These are phyloP conservation scores for Grus americana DNA, from an alignment of 2,113 vertebrate species.

Conservation along the genomic window DNA sequence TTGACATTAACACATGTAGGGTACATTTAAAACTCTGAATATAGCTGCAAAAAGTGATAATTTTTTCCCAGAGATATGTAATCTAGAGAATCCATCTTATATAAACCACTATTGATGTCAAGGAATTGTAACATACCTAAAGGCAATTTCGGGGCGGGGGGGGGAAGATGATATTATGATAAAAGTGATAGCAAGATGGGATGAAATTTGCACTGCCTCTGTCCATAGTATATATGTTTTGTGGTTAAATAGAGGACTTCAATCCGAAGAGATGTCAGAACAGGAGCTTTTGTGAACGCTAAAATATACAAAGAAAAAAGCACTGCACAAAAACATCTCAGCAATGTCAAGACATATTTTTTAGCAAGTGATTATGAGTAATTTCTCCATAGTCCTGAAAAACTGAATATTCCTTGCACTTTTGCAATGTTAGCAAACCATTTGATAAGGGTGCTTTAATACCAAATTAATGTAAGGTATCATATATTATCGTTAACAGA, in stretches of 20 bases:
- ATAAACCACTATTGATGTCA: not conserved
- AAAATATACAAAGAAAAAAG: not conserved
- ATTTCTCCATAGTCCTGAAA: not conserved
- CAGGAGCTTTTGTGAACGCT: not conserved
- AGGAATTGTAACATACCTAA: not conserved
- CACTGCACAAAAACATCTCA: not conserved
- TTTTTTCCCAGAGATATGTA: not conserved
- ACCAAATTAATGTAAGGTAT: not conserved
- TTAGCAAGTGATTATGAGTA: not conserved
- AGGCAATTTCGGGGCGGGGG: not conserved
- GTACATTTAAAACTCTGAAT: not conserved
- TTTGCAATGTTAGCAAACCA: not conserved
- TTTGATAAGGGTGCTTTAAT: not conserved
- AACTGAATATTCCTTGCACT: not conserved
- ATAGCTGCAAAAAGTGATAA: rapidly evolving
- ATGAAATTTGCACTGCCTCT: not conserved
- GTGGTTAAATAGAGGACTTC: not conserved
- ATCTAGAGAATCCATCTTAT: not conserved
- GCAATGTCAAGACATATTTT: not conserved
- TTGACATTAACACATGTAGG: not conserved
- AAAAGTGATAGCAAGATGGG: not conserved
- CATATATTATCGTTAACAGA: not conserved
- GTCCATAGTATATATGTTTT: not conserved
- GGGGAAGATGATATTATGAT: not conserved
- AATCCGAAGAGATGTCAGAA: not conserved